These are phyloP conservation scores for Aphis craccivora DNA, from an alignment of 1,140 invertebrate genomes.

Conservation along the genomic window DNA sequence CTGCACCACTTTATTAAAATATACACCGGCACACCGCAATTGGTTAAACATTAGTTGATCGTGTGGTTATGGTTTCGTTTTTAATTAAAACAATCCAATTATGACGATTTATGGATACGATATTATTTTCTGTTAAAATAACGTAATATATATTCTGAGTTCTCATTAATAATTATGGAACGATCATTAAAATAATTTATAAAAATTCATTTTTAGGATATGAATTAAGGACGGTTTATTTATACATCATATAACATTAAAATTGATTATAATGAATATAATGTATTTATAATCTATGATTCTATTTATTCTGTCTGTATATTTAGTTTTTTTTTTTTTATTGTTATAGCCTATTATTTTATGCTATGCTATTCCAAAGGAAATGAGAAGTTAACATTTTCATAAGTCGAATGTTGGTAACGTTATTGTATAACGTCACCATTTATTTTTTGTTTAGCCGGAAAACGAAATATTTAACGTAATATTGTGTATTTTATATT, in stretches of 20 bases:
- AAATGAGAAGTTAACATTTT: not conserved
- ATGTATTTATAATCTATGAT: too few relatives aligned
- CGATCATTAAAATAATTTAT: not conserved
- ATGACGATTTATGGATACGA: not conserved
- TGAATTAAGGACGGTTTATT: not conserved
- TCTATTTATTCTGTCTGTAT: not conserved
- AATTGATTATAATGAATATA: too few relatives aligned
- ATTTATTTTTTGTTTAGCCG: not conserved
- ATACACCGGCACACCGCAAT: not conserved
- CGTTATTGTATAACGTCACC: not conserved
- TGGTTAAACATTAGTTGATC: not conserved
- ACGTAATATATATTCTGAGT: not conserved
- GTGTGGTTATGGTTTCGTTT: not conserved
- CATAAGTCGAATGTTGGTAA: not conserved
- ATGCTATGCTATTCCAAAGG: not conserved
- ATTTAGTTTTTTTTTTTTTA: not conserved
- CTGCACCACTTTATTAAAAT: not conserved
- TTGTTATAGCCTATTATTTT: not conserved
- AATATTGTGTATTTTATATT: not conserved
- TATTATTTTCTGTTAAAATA: not conserved
- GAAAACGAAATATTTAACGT: not conserved
- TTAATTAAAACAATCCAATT: not conserved
- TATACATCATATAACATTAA: not conserved
- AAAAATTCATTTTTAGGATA: not conserved
- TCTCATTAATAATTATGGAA: not conserved